phyloP scores from a whole-genome alignment of 2,113 vertebrate genomes.

The Calypte anna region DNA sequence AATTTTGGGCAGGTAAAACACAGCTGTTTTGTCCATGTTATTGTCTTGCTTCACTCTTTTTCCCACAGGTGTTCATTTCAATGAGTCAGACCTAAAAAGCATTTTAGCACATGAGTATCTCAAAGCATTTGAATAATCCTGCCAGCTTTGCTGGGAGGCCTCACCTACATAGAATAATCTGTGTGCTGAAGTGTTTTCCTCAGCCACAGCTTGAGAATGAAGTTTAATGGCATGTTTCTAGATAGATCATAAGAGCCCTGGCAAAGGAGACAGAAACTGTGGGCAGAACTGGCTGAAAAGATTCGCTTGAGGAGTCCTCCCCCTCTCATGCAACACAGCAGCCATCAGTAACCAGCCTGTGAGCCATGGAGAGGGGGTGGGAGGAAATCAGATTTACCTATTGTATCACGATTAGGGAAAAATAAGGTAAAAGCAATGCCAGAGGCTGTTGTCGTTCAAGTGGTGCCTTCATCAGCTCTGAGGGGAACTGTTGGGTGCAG shows the following conservation, averaged over 20 bases:
- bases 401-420: fast-evolving
- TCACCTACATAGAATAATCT: neutral
- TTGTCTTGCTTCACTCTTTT: neutral
- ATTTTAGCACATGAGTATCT: neutral
- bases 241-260: neutral
- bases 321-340: neutral
- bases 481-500: neutral
- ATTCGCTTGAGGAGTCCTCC: neutral
- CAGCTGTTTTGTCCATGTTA: neutral
- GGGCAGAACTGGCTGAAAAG: neutral
- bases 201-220: neutral
- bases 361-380: neutral
- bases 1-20: conserved; percentile 75
- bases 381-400: neutral
- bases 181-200: neutral
- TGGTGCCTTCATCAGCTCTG: neutral
- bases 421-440: neutral
- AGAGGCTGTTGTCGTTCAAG: neutral
- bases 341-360: fast-evolving
- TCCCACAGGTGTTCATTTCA: neutral
- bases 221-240: neutral
- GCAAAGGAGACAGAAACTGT: neutral
- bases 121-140: neutral
- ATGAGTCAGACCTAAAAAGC: neutral
- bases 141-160: neutral